Conservation (phyloP, 2,113 vertebrate genomes). For the Capricornis sumatraensis region DNA sequence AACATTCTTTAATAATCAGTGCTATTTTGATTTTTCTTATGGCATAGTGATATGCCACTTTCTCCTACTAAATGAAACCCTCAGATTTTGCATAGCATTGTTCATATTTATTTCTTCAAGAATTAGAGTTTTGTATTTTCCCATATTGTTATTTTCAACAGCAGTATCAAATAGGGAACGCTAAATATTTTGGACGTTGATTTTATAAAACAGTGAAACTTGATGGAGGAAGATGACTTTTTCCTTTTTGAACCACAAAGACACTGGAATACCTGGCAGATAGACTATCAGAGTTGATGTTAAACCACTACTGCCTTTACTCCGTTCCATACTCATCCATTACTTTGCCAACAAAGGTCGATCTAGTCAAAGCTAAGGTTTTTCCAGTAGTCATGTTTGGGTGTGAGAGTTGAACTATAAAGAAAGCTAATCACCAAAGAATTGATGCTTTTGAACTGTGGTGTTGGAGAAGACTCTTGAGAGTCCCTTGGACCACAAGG, state of each 20-base stretch:
- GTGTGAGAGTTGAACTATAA: background rate
- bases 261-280: background rate
- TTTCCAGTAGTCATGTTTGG: background rate
- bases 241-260: background rate
- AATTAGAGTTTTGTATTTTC: slow-evolving; percentile 31
- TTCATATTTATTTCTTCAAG: slow-evolving; percentile 37
- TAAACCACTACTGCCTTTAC: background rate
- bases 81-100: background rate
- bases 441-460: background rate
- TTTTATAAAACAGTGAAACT: slow-evolving; percentile 13
- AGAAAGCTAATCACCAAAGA: rapidly evolving
- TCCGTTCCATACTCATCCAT: background rate
- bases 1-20: background rate
- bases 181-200: background rate
- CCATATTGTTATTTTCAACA: background rate
- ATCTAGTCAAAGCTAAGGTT: background rate
- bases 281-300: background rate
- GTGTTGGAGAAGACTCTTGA: background rate
- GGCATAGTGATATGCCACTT: background rate
- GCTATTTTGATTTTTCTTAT: slow-evolving; percentile 30
- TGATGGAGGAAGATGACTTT: background rate
- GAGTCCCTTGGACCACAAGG: background rate
- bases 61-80: background rate
- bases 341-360: background rate
- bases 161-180: slow-evolving; percentile 12